phyloP scores from a whole-genome alignment of 2,888 invertebrate genomes.

The Prosopocoilus inquinatus region DNA sequence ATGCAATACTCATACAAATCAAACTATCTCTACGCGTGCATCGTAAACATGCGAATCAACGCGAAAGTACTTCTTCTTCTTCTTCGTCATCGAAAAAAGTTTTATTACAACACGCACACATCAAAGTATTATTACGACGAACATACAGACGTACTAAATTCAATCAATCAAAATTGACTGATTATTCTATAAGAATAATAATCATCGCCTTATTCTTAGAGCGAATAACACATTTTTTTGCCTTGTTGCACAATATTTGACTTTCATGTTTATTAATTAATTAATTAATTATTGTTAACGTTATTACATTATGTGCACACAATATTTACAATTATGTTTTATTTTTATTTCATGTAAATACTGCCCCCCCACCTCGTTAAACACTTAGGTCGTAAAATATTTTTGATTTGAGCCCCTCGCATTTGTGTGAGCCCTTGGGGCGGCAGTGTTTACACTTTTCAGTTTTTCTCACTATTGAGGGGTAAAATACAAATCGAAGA shows the following conservation, averaged over 20 bases:
- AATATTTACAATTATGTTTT: slow-evolving; percentile 21
- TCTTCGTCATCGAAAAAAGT: slow-evolving; percentile 3
- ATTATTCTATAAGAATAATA: slow-evolving; percentile 44
- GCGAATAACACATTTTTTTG: slow-evolving; percentile 31
- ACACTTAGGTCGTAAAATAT: too few species aligned
- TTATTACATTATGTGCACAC: slow-evolving; percentile 27
- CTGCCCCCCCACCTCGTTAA: neutral
- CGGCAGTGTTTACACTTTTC: too few species aligned
- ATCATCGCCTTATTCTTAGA: slow-evolving; percentile 33
- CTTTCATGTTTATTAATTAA: slow-evolving; percentile 19
- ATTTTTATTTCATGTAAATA: neutral
- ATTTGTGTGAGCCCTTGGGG: too few species aligned
- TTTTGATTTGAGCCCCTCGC: too few species aligned
- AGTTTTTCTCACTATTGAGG: neutral
- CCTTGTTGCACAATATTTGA: slow-evolving; percentile 30
- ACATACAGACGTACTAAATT: slow-evolving; percentile 34
- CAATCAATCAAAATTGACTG: slow-evolving; percentile 40
- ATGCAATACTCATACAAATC: slow-evolving; percentile 29
- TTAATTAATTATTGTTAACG: too few species aligned
- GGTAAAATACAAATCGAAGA: too few species aligned
- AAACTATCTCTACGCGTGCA: slow-evolving; percentile 18
- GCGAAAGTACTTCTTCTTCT: slow-evolving; percentile 12
- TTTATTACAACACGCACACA: slow-evolving; percentile 10
- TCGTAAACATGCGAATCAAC: slow-evolving; percentile 3
- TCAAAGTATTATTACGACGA: slow-evolving; percentile 15